Evolutionary conservation across 2,888 invertebrate species (phyloP).

Genomic region (Agrochola macilenta): DNA sequence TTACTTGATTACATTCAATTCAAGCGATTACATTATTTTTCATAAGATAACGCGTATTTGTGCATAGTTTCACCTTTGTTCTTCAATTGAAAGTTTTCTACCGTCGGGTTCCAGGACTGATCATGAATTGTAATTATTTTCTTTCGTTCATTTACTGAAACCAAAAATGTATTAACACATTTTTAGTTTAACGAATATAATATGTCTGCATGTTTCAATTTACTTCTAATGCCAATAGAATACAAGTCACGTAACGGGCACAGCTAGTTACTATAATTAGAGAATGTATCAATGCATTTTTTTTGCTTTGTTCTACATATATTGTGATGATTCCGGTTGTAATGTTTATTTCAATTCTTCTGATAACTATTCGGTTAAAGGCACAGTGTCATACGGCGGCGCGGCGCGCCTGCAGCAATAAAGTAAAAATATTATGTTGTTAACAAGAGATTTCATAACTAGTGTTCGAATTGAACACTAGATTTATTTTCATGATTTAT

Average conservation of each 20-base stretch:
- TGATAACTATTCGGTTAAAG: background rate
- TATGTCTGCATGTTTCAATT: too few relatives aligned
- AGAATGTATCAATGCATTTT: slow-evolving; percentile 25
- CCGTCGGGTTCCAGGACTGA: too few relatives aligned
- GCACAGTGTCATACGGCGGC: background rate
- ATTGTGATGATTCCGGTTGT: background rate
- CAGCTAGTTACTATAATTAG: background rate
- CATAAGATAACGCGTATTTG: too few relatives aligned
- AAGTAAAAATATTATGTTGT: background rate
- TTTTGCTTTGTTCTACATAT: slow-evolving; percentile 35
- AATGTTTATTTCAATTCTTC: background rate
- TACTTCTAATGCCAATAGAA: background rate
- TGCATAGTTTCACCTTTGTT: too few relatives aligned
- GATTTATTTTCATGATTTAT: background rate
- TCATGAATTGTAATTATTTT: too few relatives aligned
- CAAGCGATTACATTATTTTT: too few relatives aligned
- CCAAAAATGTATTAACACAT: background rate
- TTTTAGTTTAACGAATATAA: background rate
- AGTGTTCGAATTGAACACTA: background rate
- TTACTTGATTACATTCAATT: too few relatives aligned
- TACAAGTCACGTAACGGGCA: background rate
- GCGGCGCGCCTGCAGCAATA: too few relatives aligned
- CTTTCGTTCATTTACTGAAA: too few relatives aligned
- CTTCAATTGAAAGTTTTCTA: too few relatives aligned
- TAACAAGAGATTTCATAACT: background rate